These are phyloP conservation scores for Sparus aurata DNA, from an alignment of 2,797 vertebrate species.

Conservation along the genomic window DNA sequence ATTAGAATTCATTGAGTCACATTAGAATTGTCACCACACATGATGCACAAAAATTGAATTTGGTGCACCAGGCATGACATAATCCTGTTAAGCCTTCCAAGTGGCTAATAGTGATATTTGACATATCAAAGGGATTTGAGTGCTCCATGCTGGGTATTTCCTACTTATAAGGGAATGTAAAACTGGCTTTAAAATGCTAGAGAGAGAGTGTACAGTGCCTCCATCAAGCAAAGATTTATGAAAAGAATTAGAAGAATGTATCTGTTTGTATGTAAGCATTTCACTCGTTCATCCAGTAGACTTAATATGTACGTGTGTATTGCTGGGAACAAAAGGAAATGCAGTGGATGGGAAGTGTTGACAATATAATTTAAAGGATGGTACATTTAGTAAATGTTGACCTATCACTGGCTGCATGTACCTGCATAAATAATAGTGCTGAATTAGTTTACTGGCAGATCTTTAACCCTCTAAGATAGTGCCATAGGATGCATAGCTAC, in stretches of 20 bases:
- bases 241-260: slow-evolving; percentile 7
- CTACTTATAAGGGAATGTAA: slow-evolving; percentile 30
- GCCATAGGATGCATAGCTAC: no score
- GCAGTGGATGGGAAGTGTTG: no score
- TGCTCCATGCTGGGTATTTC: slow-evolving; percentile 25
- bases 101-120: slow-evolving; percentile 52
- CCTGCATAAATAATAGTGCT: no score
- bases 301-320: no score
- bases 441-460: no score
- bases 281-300: no score
- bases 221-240: background rate
- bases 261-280: no score
- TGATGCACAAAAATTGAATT: slow-evolving; percentile 37
- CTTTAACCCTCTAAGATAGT: no score
- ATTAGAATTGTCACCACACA: slow-evolving; percentile 14
- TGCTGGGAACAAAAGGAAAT: no score
- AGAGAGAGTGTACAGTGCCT: slow-evolving; percentile 3
- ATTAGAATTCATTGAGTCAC: slow-evolving; percentile 44
- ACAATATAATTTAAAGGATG: no score
- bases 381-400: no score
- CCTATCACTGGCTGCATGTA: no score
- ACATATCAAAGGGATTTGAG: slow-evolving; percentile 57
- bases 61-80: slow-evolving; percentile 46
- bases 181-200: slow-evolving; percentile 35
- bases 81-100: slow-evolving; percentile 63